Evolutionary conservation across 2,888 invertebrate species (phyloP), one percentile per base, ranked within the genome.

Genomic region (Plebejus melissa): DNA sequence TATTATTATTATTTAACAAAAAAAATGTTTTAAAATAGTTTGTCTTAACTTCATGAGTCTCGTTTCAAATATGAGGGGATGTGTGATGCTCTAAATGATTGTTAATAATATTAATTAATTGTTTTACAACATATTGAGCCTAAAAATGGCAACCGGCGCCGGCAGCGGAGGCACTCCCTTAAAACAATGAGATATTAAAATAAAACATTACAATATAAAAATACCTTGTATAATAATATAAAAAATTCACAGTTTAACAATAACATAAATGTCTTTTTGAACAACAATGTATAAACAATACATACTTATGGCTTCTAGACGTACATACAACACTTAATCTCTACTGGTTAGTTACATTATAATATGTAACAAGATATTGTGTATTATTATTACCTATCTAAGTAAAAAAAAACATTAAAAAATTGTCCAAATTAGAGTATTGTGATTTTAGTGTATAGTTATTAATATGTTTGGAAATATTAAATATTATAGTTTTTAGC

Each of bases 201-300:
- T 28, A 28, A 60, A 60, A 28, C 4, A 28, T 54, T 54, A 16
- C 2, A 60, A 28, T 60, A 28, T 60, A 22, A 60, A 58, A 60
- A 60, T 22, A 28, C 7, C 2, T 60, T 60, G 28, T 60, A 28
- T 60, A 60, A 60, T 60, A 60, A 60, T 60, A 60, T 60, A 60
- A 60, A 60, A 54, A 60, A 58, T n/a, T 36, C 36, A n/a, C 16
- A 69, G 69, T 69, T 38, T 11, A 60, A 60, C 60, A 60, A 9
- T 60, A 60, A 60, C 60, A 60, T 60, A 58, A 58, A 57, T 60
- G 28, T 60, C 28, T 60, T 60, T 60, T 28, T 22, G 22, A 60
- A 60, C 22, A 60, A 60, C 60, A 28, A 60, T 4, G 9, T 7
- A 60, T 60, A 28, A 60, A 60, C 60, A 60, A 60, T 28, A 60